Percentiles rank a stretch among this genome's conserved stretches.
Evolutionary conservation across 2,888 invertebrate genomes (phyloP).

Genomic region (Volucella inanis): DNA sequence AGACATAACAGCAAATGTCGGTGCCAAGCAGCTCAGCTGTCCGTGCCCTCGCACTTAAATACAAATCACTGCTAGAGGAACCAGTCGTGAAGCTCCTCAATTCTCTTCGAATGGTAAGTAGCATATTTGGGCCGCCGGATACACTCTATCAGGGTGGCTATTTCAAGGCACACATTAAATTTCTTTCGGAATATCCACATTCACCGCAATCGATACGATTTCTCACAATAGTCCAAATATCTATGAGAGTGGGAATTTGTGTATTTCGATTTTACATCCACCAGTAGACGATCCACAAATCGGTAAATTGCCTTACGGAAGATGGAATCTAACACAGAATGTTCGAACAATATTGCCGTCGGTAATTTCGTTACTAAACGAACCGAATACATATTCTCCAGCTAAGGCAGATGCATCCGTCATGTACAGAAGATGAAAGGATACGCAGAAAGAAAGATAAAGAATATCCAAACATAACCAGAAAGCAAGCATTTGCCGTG

Average conservation of each 20-base stretch:
- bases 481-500: conserved; percentile 98
- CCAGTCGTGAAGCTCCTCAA: conserved; percentile 97
- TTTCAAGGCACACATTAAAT: conserved; percentile 99
- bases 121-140: conserved; percentile 99
- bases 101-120: conserved; percentile 99
- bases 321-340: conserved; percentile 99
- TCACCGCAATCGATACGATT: conserved; percentile 99
- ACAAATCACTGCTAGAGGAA: conserved; percentile 97
- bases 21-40: conserved; percentile 93
- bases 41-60: conserved; percentile 95
- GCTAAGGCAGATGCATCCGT: conserved; percentile 99
- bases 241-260: conserved; percentile 99
- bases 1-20: conserved; percentile 81
- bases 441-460: conserved; percentile 95
- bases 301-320: conserved; percentile 98
- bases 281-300: conserved; percentile 99
- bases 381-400: conserved; percentile 99
- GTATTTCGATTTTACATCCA: conserved; percentile 99
- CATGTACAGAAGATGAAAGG: conserved; percentile 99
- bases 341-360: conserved; percentile 99
- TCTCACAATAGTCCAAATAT: conserved; percentile 99
- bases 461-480: conserved; percentile 99
- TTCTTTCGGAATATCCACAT: conserved; percentile 99
- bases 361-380: conserved; percentile 98
- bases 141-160: conserved; percentile 99